Base-by-base conservation (phyloP, 2,797 vertebrate species). In the Etheostoma perlongum region DNA sequence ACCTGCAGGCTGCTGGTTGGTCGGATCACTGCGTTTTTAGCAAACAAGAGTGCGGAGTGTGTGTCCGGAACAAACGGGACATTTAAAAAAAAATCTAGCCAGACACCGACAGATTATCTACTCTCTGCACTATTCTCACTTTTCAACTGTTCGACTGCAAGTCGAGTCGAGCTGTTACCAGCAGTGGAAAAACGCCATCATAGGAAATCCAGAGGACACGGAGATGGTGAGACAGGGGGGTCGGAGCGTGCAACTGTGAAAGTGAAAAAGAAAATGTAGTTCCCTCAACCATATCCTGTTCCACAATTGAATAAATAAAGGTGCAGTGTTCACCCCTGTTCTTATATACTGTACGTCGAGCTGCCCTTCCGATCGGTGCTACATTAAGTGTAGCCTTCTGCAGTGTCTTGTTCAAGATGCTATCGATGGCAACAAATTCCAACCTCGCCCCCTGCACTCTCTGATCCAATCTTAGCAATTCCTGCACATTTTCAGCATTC, bases 401-500 rank as follows among this genome's bases (percentile, higher is more conserved):
- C 60, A 42, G 42, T 42, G 27, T 70, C 71, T 42, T 0, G 7
- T 48, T 62, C 73, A 54, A 80, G 76, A 88, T 80, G 67, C 76
- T 82, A 82, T 84, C 85, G 75, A 64, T 74, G 70, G 76, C 54
- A 68, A 57, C 55, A 65, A 73, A 88, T 85, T 88, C 88, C 90
- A 78, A 40, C 51, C 54, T 82, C 65, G 74, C 83, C 82, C 74
- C 87, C 82, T 78, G 52, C 55, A 27, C 72, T 62, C 61, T 36
- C 48, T 27, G 52, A 84, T 83, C 79, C 77, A 57, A 83, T 85
- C 77, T 79, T 55, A 72, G 55, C 72, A 67, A 61, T 83, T 83
- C 72, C 57, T 79, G n/a, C 60, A 73, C 76, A 89, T 87, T 85
- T 87, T 85, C 68, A 54, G 76, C 81, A 89, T 88, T 90, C 89